Base-by-base conservation (phyloP, 2,888 invertebrate species). In the Drosophila putrida region DNA sequence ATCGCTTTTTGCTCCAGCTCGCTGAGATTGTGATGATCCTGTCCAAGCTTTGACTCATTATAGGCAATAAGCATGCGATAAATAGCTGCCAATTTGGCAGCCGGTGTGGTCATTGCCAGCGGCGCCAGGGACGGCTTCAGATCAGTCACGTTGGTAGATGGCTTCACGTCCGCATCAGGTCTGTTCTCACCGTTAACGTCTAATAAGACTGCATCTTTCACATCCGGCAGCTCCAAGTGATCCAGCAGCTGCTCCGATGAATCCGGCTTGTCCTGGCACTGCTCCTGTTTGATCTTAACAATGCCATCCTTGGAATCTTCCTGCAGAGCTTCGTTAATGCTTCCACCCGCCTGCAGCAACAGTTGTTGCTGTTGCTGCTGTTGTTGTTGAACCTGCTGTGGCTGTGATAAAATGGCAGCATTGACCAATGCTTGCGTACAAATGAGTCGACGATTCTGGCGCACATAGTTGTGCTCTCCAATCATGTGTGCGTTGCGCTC, bases 401-500 rank as follows among this genome's bases (percentile, higher is more conserved):
- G 33, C 27, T 50, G 61, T 13, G 41, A 4, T 11, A 49, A 6
- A 27, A 87, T 57, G 4, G 72, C 8, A 5, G 49, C 41, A 11
- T 36, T 69, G 4, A 67, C 68, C 51, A 75, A 46, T 5, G 78
- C 80, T 67, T 86, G 84, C 8, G 90, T 86, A 54, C 91, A 91
- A n/a, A 92, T 85, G 28, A 92, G 75, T 6, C 91, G 87, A 10
- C 92, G 90, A 80, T 92, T 92, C 31, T 91, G 89, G 6, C 92
- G 90, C 57, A 92, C 90, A 72, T 92, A 92, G 62, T 91, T 91
- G 60, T 93, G 93, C 28, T 85, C 82, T 35, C 84, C 82, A 33
- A 92, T 89, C 86, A 93, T 90, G 58, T 93, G 93, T 6, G 90
- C 88, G 70, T 92, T 92, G 38, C 92, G 91, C 55, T 92, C 92